These are phyloP conservation scores for Vulpes ferrilata DNA, from an alignment of 2,113 vertebrate species.

Conservation along the genomic window DNA sequence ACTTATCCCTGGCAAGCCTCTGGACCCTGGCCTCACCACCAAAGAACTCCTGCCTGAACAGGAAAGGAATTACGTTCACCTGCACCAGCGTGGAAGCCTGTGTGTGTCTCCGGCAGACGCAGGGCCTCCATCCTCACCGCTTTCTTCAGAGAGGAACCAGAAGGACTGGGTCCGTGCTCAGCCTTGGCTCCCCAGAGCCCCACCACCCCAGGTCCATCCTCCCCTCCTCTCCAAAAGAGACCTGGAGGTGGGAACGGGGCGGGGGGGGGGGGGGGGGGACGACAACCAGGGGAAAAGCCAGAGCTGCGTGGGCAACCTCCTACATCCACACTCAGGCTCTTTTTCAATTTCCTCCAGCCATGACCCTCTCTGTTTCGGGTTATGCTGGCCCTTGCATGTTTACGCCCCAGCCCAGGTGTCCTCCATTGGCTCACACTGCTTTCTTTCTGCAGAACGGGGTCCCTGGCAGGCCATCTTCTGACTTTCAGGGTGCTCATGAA, in stretches of 20 bases:
- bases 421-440: background rate
- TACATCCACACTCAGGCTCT: background rate
- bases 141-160: background rate
- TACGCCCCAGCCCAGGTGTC: background rate
- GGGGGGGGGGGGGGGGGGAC: too few species aligned
- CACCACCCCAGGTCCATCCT: background rate
- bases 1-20: conserved; percentile 3
- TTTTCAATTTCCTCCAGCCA: background rate
- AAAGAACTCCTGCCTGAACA: conserved; percentile 59
- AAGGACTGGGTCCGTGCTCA: background rate
- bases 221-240: background rate
- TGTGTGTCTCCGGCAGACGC: background rate
- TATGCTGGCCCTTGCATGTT: too few species aligned
- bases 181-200: background rate
- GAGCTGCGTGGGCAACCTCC: background rate
- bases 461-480: background rate
- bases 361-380: background rate
- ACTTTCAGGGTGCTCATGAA: too few species aligned
- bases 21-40: background rate
- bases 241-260: background rate
- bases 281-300: background rate
- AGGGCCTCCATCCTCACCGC: background rate
- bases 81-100: background rate
- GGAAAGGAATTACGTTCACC: background rate
- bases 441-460: background rate